Evolutionary conservation across 1,140 invertebrate species (phyloP).

Genomic region (Diorhabda sublineata): DNA sequence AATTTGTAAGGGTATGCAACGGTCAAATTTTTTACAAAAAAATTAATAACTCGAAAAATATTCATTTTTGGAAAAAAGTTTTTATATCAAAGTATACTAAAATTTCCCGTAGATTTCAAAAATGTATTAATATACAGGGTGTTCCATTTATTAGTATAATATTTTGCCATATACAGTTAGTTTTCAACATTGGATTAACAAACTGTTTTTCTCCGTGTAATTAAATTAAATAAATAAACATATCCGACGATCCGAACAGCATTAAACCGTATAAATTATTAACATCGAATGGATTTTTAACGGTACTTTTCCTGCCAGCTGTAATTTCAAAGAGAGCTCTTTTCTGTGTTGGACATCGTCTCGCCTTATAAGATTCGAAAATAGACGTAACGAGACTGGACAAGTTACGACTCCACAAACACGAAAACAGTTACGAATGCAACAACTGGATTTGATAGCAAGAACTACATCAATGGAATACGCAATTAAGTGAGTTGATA

Average conservation of each 20-base stretch:
- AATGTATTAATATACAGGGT: no score
- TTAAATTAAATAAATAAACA: no score
- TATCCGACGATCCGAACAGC: neutral
- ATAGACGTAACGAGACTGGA: constrained; percentile 35
- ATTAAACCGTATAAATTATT: constrained; percentile 1
- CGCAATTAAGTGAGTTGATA: neutral
- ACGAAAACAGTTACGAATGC: constrained; percentile 14
- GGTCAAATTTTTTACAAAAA: no score
- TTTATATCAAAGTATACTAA: no score
- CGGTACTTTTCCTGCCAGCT: constrained; percentile 26
- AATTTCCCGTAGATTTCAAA: no score
- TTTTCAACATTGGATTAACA: no score
- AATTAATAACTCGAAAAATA: no score
- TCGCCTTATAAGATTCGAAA: constrained; percentile 35
- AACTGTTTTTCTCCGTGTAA: no score
- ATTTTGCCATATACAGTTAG: no score
- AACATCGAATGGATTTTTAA: constrained; percentile 21
- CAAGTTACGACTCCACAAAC: constrained; percentile 27
- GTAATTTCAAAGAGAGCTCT: constrained; percentile 29
- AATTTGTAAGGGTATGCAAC: no score
- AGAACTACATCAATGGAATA: neutral
- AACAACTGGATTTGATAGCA: neutral
- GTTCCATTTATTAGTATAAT: no score
- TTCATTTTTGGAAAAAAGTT: no score
- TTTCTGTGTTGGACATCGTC: constrained; percentile 12